Evolutionary conservation across 2,888 invertebrate species (phyloP).

Genomic region (Microctonus hyperodae): DNA sequence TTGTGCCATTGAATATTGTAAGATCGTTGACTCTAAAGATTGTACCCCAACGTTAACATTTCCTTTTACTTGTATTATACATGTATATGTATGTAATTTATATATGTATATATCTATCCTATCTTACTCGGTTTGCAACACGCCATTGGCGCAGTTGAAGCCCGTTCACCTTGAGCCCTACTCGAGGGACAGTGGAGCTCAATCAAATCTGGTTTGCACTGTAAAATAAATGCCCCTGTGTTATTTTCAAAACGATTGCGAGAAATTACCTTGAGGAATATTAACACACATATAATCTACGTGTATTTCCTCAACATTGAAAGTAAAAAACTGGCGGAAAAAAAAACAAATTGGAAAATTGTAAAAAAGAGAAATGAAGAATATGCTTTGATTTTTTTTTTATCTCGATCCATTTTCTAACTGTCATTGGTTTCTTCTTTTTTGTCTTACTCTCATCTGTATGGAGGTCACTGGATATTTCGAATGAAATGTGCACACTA

Average conservation of each 20-base stretch:
- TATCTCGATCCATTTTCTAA: slow-evolving; percentile 13
- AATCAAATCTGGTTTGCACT: slow-evolving; percentile 36
- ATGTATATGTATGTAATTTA: neutral
- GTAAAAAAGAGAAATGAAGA: neutral
- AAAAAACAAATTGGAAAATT: neutral
- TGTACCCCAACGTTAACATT: neutral
- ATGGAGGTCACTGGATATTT: slow-evolving; percentile 49
- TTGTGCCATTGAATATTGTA: slow-evolving; percentile 17
- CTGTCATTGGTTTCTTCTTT: slow-evolving; percentile 11
- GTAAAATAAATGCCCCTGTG: neutral
- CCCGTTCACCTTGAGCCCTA: slow-evolving; percentile 61
- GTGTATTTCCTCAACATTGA: no score
- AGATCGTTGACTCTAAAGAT: slow-evolving; percentile 22
- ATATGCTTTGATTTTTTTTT: slow-evolving; percentile 1
- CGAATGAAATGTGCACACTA: slow-evolving; percentile 59
- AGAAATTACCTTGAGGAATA: neutral
- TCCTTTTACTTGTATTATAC: slow-evolving; percentile 1
- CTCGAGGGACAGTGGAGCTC: slow-evolving; percentile 53
- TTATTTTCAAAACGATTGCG: slow-evolving; percentile 3
- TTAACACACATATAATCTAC: neutral
- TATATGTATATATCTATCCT: neutral
- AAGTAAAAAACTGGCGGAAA: neutral
- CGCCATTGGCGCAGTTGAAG: slow-evolving; percentile 57
- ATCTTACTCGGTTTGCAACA: slow-evolving; percentile 34
- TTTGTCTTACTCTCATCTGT: slow-evolving; percentile 1